Percentiles rank a stretch among this genome's conserved stretches.
These are phyloP conservation scores for Taeniopygia guttata DNA, from an alignment of 2,797 vertebrate species.

Conservation along the genomic window DNA sequence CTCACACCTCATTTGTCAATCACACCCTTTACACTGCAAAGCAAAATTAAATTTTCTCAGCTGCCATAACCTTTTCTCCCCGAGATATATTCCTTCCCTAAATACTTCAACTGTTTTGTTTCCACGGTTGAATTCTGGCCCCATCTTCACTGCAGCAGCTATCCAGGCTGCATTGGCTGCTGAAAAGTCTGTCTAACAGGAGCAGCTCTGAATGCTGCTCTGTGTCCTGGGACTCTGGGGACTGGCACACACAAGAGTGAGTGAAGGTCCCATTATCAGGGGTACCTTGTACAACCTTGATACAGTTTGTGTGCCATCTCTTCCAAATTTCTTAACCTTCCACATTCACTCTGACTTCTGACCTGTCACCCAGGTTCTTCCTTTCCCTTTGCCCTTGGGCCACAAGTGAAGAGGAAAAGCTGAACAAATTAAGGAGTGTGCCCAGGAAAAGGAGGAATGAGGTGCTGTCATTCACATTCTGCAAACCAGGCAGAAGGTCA, in stretches of 20 bases:
- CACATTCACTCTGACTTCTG: not conserved
- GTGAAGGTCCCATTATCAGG: not conserved
- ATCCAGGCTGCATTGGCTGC: not conserved
- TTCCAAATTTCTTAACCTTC: not conserved
- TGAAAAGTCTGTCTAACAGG: not conserved
- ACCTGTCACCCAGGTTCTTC: not conserved
- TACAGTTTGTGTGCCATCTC: not conserved
- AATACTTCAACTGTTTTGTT: not conserved
- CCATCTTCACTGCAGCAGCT: not conserved
- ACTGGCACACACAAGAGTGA: not conserved
- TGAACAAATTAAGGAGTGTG: not conserved
- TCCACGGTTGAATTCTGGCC: not conserved
- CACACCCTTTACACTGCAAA: not conserved
- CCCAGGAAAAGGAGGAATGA: not conserved
- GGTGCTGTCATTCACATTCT: not conserved
- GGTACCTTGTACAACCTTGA: not conserved
- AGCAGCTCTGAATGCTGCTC: not conserved
- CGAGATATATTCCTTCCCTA: not conserved
- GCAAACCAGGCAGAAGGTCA: not conserved
- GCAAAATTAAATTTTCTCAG: slow-evolving; percentile 6
- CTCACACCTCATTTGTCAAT: slow-evolving; percentile 14
- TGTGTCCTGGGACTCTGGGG: not conserved
- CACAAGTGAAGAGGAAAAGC: not conserved
- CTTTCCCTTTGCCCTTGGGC: not conserved
- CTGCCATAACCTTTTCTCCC: not conserved